Conservation (phyloP, 2,113 vertebrate species). For the Burhinus bistriatus region DNA sequence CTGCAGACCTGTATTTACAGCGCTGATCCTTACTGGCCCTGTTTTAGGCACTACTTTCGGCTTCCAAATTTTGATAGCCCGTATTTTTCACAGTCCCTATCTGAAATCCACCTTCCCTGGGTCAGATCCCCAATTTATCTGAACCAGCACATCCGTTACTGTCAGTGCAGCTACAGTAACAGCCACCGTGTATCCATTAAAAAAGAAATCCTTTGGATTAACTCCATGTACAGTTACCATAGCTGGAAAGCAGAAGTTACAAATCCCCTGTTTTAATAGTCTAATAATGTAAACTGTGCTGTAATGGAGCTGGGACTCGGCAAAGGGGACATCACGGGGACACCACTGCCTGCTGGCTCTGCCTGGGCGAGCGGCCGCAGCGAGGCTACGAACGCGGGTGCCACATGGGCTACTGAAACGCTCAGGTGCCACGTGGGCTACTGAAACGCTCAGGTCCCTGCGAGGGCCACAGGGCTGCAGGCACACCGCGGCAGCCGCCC, state of each 20-base stretch:
- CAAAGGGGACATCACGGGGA: neutral
- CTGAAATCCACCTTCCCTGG: neutral
- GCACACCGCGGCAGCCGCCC: no score
- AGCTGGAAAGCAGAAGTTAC: neutral
- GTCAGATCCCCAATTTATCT: neutral
- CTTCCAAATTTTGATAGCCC: neutral
- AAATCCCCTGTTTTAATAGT: neutral
- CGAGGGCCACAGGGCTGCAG: no score
- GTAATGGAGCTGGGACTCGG: neutral
- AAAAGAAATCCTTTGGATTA: neutral
- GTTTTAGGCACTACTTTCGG: neutral
- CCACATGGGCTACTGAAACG: no score
- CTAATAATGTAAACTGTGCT: neutral
- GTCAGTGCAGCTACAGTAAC: neutral
- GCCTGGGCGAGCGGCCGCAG: neutral
- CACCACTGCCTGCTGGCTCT: neutral
- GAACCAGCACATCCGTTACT: neutral
- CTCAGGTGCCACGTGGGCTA: no score
- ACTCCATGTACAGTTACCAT: neutral
- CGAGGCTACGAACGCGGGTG: no score
- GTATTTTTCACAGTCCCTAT: neutral
- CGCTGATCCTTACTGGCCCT: neutral
- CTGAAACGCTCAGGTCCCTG: no score
- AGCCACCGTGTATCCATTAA: neutral
- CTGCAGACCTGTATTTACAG: neutral